phyloP scores from a whole-genome alignment of 2,113 vertebrate genomes.

The Actinemys pallida region DNA sequence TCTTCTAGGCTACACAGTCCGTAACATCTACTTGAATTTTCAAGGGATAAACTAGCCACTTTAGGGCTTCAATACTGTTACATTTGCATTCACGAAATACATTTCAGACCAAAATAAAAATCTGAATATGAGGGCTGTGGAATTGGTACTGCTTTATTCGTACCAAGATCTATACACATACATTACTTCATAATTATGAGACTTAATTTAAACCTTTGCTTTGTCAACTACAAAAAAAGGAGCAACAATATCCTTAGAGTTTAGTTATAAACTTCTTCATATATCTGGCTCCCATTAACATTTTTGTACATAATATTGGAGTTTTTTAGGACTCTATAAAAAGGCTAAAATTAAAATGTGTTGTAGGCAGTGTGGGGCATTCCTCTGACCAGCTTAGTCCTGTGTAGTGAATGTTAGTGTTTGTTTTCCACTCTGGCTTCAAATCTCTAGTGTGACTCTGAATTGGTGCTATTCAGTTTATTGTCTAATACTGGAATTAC shows the following conservation, averaged over 20 bases:
- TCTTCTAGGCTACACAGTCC: not conserved
- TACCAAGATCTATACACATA: fast-evolving
- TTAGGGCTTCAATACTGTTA: not conserved
- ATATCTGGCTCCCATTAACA: not conserved
- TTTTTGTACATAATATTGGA: not conserved
- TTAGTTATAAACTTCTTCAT: not conserved
- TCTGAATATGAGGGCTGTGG: not conserved
- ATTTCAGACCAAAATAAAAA: not conserved
- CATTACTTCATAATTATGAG: not conserved
- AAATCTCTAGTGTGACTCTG: not conserved
- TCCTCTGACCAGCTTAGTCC: not conserved
- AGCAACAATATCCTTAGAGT: not conserved
- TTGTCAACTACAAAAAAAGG: not conserved
- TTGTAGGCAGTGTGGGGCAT: not conserved
- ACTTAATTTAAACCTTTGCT: not conserved
- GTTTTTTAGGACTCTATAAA: not conserved
- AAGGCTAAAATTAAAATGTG: not conserved
- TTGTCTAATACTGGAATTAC: not conserved
- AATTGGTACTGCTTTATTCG: not conserved
- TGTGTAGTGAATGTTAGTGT: not conserved
- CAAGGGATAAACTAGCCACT: not conserved
- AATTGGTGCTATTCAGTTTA: not conserved
- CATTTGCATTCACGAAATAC: not conserved
- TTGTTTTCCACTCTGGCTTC: not conserved
- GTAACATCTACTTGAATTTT: not conserved